phyloP scores from a whole-genome alignment of 2,888 invertebrate species.

The Gastrophysa polygoni region DNA sequence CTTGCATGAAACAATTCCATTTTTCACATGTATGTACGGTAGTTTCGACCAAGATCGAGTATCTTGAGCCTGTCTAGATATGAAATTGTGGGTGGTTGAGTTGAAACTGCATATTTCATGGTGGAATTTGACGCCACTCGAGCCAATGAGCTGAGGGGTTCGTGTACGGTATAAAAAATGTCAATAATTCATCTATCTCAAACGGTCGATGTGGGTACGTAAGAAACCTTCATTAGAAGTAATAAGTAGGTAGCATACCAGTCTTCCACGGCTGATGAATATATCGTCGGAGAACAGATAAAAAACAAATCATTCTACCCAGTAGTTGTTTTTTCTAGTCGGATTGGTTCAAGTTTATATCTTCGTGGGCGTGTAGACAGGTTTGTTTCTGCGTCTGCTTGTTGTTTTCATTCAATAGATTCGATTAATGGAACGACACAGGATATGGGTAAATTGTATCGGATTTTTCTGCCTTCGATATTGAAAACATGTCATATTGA shows the following conservation, averaged over 20 bases:
- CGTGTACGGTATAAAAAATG: neutral
- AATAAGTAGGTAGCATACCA: slow-evolving; percentile 34
- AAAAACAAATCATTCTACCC: slow-evolving; percentile 1
- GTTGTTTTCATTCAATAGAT: slow-evolving; percentile 13
- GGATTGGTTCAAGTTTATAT: slow-evolving; percentile 26
- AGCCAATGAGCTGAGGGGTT: neutral
- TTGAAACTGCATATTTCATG: too few species aligned
- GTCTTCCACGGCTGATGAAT: slow-evolving; percentile 27
- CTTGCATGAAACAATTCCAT: too few species aligned
- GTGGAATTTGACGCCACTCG: too few species aligned
- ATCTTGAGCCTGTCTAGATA: too few species aligned
- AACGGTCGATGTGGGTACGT: slow-evolving; percentile 23
- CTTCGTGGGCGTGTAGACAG: slow-evolving; percentile 23
- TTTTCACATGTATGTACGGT: too few species aligned
- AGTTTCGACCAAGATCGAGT: too few species aligned
- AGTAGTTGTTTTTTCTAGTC: slow-evolving; percentile 18
- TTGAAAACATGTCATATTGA: neutral
- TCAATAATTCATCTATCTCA: slow-evolving; percentile 15
- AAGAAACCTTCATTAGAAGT: slow-evolving; percentile 31
- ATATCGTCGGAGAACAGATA: slow-evolving; percentile 15
- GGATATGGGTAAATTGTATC: neutral
- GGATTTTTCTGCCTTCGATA: neutral
- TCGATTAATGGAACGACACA: neutral
- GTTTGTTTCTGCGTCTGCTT: slow-evolving; percentile 16
- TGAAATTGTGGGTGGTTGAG: too few species aligned